Evolutionary conservation across 2,888 invertebrate genomes (phyloP).

Genomic region (Melinopterus prodromus): DNA sequence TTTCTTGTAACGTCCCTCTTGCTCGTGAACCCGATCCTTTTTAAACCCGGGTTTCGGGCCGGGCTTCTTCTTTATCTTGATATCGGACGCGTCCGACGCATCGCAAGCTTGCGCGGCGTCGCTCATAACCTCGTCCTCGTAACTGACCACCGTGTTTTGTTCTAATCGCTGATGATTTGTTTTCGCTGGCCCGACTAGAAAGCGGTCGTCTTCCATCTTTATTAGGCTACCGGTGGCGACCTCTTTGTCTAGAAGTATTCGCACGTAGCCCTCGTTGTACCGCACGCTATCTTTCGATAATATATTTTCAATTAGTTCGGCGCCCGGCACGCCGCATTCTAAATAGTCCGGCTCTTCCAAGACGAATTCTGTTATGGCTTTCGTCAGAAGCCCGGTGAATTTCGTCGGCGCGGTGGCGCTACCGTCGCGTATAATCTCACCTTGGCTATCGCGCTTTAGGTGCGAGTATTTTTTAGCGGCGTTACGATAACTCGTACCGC

Average conservation of each 20-base stretch:
- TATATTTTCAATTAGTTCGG: constrained; percentile 71
- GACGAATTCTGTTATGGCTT: constrained; percentile 75
- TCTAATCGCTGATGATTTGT: background rate
- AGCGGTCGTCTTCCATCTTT: constrained; percentile 73
- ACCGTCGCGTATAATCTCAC: constrained; percentile 34
- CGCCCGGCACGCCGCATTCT: constrained; percentile 75
- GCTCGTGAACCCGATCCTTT: constrained; percentile 38
- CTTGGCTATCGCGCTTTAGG: constrained; percentile 58
- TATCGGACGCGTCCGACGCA: constrained; percentile 23
- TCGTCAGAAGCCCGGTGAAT: constrained; percentile 66
- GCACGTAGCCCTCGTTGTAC: constrained; percentile 70
- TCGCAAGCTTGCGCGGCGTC: constrained; percentile 36
- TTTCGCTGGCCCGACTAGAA: constrained; percentile 69
- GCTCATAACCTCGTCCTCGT: constrained; percentile 39
- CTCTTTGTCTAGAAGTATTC: constrained; percentile 74
- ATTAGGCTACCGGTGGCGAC: constrained; percentile 73
- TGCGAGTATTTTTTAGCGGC: constrained; percentile 71
- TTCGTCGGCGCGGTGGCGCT: constrained; percentile 50
- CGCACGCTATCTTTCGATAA: constrained; percentile 70
- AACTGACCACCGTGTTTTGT: constrained; percentile 16
- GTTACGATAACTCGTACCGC: constrained; percentile 85
- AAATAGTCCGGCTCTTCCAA: constrained; percentile 76
- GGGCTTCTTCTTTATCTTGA: constrained; percentile 44
- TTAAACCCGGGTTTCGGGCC: constrained; percentile 43
- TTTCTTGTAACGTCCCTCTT: constrained; percentile 18